These are phyloP conservation scores for Bombus sibiricus DNA, from an alignment of 1,140 invertebrate genomes.

Conservation along the genomic window DNA sequence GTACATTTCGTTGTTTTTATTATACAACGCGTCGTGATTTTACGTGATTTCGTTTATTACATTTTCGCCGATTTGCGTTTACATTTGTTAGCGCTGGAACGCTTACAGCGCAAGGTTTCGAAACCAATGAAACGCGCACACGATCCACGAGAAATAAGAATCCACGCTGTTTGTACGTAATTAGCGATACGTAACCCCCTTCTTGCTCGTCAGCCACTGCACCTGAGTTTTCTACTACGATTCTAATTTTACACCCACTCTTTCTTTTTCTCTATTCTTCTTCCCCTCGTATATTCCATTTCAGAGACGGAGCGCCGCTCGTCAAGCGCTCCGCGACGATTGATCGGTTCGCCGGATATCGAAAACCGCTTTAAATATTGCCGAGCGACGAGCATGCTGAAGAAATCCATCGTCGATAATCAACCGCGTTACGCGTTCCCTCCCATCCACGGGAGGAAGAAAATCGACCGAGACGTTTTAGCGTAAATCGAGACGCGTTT, in stretches of 20 bases:
- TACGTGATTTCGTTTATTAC: neutral
- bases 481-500: too few species aligned
- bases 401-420: slow-evolving; percentile 38
- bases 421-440: slow-evolving; percentile 15
- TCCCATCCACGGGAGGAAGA: too few species aligned
- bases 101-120: slow-evolving; percentile 2
- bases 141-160: slow-evolving; percentile 65
- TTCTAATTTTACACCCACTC: slow-evolving; percentile 22
- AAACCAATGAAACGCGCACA: slow-evolving; percentile 60
- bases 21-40: neutral
- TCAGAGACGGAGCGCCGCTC: neutral
- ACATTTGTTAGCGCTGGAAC: too few species aligned
- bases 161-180: slow-evolving; percentile 76
- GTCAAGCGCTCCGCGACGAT: slow-evolving; percentile 29
- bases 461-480: neutral
- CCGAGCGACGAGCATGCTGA: neutral
- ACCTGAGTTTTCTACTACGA: slow-evolving; percentile 66
- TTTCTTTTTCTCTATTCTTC: slow-evolving; percentile 19
- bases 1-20: neutral
- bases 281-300: neutral
- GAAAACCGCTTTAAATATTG: slow-evolving; percentile 40
- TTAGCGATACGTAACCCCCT: slow-evolving; percentile 76
- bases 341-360: slow-evolving; percentile 48
- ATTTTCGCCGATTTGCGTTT: too few species aligned
- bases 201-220: slow-evolving; percentile 80